Conservation (phyloP, 2,797 vertebrate genomes). For the Muraenolepis orangiensis region DNA sequence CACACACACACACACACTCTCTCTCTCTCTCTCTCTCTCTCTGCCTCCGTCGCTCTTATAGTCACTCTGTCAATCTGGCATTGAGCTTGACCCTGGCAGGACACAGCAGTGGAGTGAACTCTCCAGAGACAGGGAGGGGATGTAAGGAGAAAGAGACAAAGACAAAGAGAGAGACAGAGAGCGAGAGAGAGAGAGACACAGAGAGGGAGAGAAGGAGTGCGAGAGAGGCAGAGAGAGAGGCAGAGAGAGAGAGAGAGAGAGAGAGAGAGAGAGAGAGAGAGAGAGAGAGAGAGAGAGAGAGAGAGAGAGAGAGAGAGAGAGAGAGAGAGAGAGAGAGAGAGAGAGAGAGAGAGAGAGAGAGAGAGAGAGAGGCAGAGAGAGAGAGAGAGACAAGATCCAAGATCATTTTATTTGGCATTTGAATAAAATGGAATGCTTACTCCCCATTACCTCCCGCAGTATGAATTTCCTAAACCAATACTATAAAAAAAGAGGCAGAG, state of each 20-base stretch:
- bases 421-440: too few relatives aligned
- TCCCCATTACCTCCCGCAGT: too few relatives aligned
- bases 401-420: too few relatives aligned
- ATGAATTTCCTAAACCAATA: too few relatives aligned
- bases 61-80: slow-evolving; percentile 20
- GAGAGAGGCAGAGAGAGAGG: neutral
- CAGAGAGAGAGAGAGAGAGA: too few relatives aligned
- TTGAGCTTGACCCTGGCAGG: slow-evolving; percentile 28
- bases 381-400: neutral
- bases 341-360: neutral
- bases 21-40: neutral
- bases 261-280: slow-evolving; percentile 3
- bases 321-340: neutral
- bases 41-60: neutral
- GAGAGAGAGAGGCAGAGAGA: neutral
- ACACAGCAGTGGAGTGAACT: slow-evolving; percentile 32
- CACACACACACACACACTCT: neutral
- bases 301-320: neutral
- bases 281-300: neutral
- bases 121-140: slow-evolving; percentile 11
- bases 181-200: neutral
- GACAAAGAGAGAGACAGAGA: neutral
- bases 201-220: neutral
- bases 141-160: neutral
- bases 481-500: too few relatives aligned